phyloP scores from a whole-genome alignment of 2,113 vertebrate genomes.

The Onychostruthus taczanowskii region DNA sequence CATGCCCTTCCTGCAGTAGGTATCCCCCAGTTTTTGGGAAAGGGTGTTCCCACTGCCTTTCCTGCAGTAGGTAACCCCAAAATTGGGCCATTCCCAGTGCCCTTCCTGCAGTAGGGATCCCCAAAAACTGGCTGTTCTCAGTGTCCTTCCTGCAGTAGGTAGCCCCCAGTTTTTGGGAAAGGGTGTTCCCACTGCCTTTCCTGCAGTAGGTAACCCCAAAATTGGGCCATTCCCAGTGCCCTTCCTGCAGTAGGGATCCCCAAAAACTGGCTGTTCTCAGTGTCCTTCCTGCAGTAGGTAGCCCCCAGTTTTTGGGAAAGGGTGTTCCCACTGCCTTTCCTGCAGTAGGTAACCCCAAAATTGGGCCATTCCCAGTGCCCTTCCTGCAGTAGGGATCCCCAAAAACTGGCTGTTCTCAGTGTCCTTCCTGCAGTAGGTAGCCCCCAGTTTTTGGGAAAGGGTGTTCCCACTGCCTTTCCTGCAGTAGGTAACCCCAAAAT shows the following conservation, averaged over 20 bases:
- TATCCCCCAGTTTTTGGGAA: no score
- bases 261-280: neutral
- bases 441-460: no score
- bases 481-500: neutral
- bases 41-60: neutral
- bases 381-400: conserved; percentile 85
- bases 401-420: neutral
- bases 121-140: neutral
- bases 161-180: no score
- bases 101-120: conserved; percentile 4
- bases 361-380: conserved; percentile 7
- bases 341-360: neutral
- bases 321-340: no score
- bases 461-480: neutral
- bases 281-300: conserved; percentile 90
- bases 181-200: no score
- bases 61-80: neutral
- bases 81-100: no score
- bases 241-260: conserved; percentile 2
- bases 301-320: no score
- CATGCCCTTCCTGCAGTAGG: conserved; percentile 89
- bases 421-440: conserved; percentile 19
- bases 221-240: no score
- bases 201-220: neutral
- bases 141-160: neutral